Conservation (phyloP, 2,888 invertebrate genomes). For the Dasysyrphus albostriatus region DNA sequence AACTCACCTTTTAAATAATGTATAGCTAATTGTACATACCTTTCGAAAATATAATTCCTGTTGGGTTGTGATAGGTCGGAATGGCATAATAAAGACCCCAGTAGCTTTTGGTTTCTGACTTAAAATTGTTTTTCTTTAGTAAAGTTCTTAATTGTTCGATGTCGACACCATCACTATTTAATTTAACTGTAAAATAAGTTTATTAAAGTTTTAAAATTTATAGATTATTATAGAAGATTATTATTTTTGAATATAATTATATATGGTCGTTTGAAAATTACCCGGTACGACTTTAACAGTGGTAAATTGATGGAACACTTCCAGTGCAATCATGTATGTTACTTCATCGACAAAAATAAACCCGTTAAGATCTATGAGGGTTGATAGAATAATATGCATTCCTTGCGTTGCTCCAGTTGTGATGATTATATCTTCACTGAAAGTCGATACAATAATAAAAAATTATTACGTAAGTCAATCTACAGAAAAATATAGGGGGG, state of each 20-base stretch:
- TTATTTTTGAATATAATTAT: no score
- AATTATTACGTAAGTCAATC: no score
- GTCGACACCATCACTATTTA: constrained; percentile 85
- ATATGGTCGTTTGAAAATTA: constrained; percentile 76
- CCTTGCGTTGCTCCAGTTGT: constrained; percentile 87
- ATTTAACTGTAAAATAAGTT: constrained; percentile 82
- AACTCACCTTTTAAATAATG: neutral
- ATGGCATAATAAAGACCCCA: constrained; percentile 86
- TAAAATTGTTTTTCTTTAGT: constrained; percentile 81
- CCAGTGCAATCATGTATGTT: constrained; percentile 87
- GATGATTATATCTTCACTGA: constrained; percentile 85
- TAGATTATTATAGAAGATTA: no score
- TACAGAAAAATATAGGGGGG: no score
- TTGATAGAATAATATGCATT: constrained; percentile 85
- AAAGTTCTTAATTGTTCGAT: constrained; percentile 84
- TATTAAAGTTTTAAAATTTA: neutral
- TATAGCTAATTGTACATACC: constrained; percentile 79
- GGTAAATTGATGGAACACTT: constrained; percentile 85
- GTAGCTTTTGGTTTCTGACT: constrained; percentile 83
- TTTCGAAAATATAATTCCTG: constrained; percentile 84
- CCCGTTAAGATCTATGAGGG: constrained; percentile 85
- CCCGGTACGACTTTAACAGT: constrained; percentile 85
- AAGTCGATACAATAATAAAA: neutral
- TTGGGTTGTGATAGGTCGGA: constrained; percentile 87
- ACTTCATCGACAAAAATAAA: constrained; percentile 87